Conservation (phyloP, 2,113 vertebrate genomes). For the Pterocles orientalis region DNA sequence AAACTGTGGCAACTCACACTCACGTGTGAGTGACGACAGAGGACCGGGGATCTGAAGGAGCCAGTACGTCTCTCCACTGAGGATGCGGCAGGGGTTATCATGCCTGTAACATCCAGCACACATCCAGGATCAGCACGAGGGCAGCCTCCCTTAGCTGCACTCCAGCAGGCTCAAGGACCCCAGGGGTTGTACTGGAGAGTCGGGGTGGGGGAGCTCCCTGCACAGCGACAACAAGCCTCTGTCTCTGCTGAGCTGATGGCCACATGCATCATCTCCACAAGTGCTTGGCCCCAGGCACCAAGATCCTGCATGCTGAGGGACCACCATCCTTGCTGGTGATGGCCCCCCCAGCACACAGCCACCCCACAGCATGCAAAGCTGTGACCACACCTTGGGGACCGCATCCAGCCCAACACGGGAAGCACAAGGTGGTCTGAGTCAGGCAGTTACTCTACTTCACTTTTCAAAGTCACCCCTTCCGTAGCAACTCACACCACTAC, state of each 20-base stretch:
- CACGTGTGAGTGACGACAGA: fast-evolving
- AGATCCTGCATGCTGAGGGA: neutral
- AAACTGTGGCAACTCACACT: neutral
- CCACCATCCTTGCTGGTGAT: neutral
- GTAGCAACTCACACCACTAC: neutral
- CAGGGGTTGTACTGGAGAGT: neutral
- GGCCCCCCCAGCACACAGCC: neutral
- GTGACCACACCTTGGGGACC: neutral
- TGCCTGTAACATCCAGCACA: neutral
- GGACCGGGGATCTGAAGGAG: fast-evolving
- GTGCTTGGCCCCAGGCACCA: neutral
- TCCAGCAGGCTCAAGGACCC: neutral
- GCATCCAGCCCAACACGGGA: fast-evolving
- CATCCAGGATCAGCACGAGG: fast-evolving
- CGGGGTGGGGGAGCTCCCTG: neutral
- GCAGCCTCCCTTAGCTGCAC: fast-evolving
- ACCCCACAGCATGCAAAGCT: fast-evolving
- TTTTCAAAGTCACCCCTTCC: neutral
- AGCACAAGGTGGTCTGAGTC: neutral
- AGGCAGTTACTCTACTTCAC: neutral
- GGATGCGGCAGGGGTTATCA: fast-evolving
- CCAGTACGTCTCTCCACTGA: neutral
- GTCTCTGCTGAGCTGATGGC: neutral
- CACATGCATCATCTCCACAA: neutral
- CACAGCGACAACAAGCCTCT: neutral